Evolutionary conservation across 1,140 invertebrate species (phyloP).

Genomic region (Ptiloglossa arizonensis): DNA sequence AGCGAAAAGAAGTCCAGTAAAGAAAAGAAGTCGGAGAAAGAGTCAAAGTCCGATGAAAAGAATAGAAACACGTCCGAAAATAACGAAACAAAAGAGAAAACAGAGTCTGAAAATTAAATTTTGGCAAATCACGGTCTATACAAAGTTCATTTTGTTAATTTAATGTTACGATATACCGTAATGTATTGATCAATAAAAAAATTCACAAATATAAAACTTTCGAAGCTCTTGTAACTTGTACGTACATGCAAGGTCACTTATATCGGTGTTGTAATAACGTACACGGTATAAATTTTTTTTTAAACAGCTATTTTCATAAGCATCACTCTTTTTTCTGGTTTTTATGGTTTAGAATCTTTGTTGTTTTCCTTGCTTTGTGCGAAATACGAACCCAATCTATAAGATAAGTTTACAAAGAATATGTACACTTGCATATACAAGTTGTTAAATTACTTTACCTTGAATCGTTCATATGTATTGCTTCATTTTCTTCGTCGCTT

Average conservation of each 20-base stretch:
- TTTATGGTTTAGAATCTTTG: background rate
- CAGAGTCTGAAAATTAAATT: conserved; percentile 71
- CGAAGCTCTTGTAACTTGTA: conserved; percentile 5
- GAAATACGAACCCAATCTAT: background rate
- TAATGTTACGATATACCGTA: conserved; percentile 36
- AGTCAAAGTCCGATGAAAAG: conserved; percentile 72
- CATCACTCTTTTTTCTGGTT: background rate
- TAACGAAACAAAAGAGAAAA: conserved; percentile 77
- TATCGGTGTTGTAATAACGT: conserved; percentile 10
- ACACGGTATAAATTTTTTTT: background rate
- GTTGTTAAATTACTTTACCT: conserved; percentile 17
- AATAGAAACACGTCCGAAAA: conserved; percentile 71
- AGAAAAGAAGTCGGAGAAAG: conserved; percentile 74
- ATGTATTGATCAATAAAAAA: conserved; percentile 51
- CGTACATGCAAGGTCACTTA: conserved; percentile 1
- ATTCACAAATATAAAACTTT: conserved; percentile 27
- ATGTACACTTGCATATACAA: background rate
- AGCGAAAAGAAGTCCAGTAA: conserved; percentile 77
- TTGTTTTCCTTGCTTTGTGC: background rate
- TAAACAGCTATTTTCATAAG: background rate
- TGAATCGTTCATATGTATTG: conserved; percentile 49
- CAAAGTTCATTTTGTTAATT: conserved; percentile 35
- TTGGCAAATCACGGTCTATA: conserved; percentile 2
- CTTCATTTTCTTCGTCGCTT: conserved; percentile 34
- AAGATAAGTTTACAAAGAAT: background rate